A percentile compares a stretch with the other conserved stretches of the same genome.
phyloP scores from a whole-genome alignment of 35 echinoderm and acorn worm genomes.

The Apostichopus californicus region DNA sequence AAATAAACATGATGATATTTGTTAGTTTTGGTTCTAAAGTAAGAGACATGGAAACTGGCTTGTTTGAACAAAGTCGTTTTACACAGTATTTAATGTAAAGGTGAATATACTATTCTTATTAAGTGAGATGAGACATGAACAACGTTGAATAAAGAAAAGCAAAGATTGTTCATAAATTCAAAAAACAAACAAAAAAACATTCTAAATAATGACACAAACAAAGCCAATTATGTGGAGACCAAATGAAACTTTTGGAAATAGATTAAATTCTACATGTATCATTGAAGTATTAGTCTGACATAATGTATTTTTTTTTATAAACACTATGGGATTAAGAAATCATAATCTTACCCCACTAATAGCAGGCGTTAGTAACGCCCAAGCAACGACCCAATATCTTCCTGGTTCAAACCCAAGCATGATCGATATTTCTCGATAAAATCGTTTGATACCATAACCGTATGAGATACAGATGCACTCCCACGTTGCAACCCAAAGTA shows the following conservation, averaged over 20 bases:
- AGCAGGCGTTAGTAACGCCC: slow-evolving; percentile 38
- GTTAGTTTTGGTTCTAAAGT: not conserved
- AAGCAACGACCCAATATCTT: slow-evolving; percentile 35
- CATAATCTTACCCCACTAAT: slow-evolving; percentile 47
- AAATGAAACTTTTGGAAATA: no score
- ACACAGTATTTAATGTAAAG: no score
- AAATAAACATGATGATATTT: slow-evolving; percentile 21
- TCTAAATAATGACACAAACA: not conserved
- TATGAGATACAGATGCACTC: slow-evolving; percentile 57
- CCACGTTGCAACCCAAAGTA: slow-evolving; percentile 65
- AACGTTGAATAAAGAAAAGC: no score
- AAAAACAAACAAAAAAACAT: not conserved
- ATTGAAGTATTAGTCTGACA: not conserved
- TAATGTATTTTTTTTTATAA: not conserved
- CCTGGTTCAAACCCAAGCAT: slow-evolving; percentile 62
- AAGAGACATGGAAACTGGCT: no score
- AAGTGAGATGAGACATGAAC: no score
- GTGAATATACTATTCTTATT: no score
- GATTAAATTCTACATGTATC: not conserved
- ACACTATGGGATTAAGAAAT: no score
- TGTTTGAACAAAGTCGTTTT: no score
- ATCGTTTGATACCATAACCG: slow-evolving; percentile 53
- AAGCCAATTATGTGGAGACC: no score
- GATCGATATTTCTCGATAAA: slow-evolving; percentile 37
- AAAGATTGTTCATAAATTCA: not conserved